Evolutionary conservation across 2,797 vertebrate genomes (phyloP).

Genomic region (Pipistrellus pygmaeus): DNA sequence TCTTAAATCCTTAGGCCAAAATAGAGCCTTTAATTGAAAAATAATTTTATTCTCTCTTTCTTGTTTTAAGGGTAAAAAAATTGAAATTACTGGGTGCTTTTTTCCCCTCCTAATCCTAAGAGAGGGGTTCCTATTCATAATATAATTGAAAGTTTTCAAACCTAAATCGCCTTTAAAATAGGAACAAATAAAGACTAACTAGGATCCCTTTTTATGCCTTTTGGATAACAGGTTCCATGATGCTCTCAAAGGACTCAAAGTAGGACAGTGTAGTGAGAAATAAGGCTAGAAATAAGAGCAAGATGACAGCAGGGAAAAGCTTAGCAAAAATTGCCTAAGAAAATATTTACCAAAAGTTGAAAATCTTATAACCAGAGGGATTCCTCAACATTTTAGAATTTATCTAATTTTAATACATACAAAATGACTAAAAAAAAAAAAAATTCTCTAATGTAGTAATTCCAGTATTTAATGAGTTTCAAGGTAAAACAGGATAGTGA

Average conservation of each 20-base stretch:
- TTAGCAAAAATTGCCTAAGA: slow-evolving; percentile 60
- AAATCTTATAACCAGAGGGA: not conserved
- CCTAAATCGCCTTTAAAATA: slow-evolving; percentile 76
- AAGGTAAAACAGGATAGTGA: not conserved
- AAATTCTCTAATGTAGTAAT: not conserved
- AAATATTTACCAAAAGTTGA: slow-evolving; percentile 32
- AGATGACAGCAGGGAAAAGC: not conserved
- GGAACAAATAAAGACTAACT: slow-evolving; percentile 72
- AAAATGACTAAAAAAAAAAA: not conserved
- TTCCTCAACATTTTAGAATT: not conserved
- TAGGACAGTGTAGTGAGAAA: slow-evolving; percentile 78
- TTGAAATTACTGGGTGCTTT: slow-evolving; percentile 72
- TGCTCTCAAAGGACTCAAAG: slow-evolving; percentile 77
- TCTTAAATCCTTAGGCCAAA: slow-evolving; percentile 81
- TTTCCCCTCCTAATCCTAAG: slow-evolving; percentile 77
- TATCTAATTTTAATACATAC: slow-evolving; percentile 26
- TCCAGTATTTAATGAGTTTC: not conserved
- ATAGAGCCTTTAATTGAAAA: slow-evolving; percentile 81
- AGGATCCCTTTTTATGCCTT: slow-evolving; percentile 61
- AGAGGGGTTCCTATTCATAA: slow-evolving; percentile 80
- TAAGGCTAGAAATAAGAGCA: slow-evolving; percentile 78
- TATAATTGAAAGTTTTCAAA: slow-evolving; percentile 82
- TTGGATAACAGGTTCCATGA: slow-evolving; percentile 59
- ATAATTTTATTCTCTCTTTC: slow-evolving; percentile 79
- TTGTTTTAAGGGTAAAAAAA: slow-evolving; percentile 78